phyloP scores from a whole-genome alignment of 2,797 vertebrate species.

The Acestrorhynchus altus region DNA sequence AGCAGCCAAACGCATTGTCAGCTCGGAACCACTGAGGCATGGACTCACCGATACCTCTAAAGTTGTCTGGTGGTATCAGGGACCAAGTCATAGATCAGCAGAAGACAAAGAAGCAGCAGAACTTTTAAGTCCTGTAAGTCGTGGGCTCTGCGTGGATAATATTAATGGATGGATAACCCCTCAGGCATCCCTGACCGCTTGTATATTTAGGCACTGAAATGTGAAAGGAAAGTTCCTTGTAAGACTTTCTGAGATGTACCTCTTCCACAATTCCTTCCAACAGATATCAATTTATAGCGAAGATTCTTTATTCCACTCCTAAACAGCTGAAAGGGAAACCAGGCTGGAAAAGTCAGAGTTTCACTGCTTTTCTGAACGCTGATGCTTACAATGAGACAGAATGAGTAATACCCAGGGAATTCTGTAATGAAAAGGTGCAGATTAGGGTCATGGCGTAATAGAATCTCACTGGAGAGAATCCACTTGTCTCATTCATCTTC shows the following conservation, averaged over 20 bases:
- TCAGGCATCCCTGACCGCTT: no score
- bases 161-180: no score
- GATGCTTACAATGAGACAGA: conserved; percentile 65
- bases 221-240: not conserved
- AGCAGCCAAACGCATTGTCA: no score
- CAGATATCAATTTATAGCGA: not conserved
- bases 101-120: no score
- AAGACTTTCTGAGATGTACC: not conserved
- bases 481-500: conserved; percentile 73
- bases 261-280: not conserved
- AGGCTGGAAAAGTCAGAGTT: not conserved
- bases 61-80: no score
- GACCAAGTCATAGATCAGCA: no score
- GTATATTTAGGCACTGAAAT: no score
- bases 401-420: conserved; percentile 78
- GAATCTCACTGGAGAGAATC: conserved; percentile 72
- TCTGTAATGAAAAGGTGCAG: conserved; percentile 74
- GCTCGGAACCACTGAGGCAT: no score
- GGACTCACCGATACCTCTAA: no score
- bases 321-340: not conserved
- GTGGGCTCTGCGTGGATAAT: no score
- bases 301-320: not conserved
- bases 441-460: conserved; percentile 77
- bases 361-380: not conserved
- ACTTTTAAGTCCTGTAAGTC: no score